Evolutionary conservation across 2,888 invertebrate species (phyloP).

Genomic region (Mamestra brassicae): DNA sequence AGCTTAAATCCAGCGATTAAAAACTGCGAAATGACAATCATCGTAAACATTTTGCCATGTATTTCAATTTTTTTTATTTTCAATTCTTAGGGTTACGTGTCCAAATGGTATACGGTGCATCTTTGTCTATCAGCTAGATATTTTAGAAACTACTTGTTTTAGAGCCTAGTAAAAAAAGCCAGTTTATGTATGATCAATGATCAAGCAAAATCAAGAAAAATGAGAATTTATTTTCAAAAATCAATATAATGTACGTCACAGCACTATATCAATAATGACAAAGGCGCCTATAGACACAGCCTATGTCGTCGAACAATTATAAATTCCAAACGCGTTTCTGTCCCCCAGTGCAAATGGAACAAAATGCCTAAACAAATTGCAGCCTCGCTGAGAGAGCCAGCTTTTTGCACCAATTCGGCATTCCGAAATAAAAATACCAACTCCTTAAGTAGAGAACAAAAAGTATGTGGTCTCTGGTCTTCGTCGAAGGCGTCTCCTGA

Average conservation of each 20-base stretch:
- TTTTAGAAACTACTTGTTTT: background rate
- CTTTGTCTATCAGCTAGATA: background rate
- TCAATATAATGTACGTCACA: conserved; percentile 11
- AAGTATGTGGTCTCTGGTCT: conserved; percentile 79
- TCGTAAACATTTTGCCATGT: conserved; percentile 15
- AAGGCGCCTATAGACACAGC: conserved; percentile 72
- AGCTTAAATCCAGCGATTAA: background rate
- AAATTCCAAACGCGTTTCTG: conserved; percentile 81
- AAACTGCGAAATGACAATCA: conserved; percentile 17
- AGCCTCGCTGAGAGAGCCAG: conserved; percentile 81
- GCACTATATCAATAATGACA: conserved; percentile 54
- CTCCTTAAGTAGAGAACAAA: conserved; percentile 84
- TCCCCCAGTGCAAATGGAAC: conserved; percentile 83
- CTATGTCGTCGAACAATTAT: conserved; percentile 79
- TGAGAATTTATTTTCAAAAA: background rate
- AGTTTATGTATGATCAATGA: background rate
- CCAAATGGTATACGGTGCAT: background rate
- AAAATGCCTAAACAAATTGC: conserved; percentile 91
- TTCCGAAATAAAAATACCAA: conserved; percentile 91
- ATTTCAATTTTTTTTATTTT: background rate
- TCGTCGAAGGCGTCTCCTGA: conserved; percentile 78
- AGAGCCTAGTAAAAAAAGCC: too few species aligned
- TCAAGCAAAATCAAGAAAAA: background rate
- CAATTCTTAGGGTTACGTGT: background rate
- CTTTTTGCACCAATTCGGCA: conserved; percentile 91